A percentile compares a stretch with the other conserved stretches of the same genome.
Conservation (phyloP, 2,113 vertebrate genomes). For the Pantherophis guttatus region DNA sequence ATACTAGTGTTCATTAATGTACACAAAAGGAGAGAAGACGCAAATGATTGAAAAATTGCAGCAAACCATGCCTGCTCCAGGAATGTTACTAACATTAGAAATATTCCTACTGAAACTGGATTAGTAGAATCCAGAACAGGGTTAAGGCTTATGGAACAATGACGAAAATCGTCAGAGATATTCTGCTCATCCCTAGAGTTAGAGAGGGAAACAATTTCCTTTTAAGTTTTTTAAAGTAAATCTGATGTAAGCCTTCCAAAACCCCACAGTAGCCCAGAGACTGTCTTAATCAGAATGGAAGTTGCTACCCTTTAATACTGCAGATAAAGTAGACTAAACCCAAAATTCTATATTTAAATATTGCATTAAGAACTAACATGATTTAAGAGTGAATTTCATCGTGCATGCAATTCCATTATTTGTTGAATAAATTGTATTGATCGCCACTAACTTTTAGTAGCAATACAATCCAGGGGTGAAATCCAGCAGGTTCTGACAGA, state of each 20-base stretch:
- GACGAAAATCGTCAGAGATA: background rate
- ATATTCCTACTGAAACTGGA: background rate
- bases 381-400: background rate
- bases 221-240: background rate
- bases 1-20: background rate
- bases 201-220: background rate
- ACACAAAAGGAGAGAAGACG: background rate
- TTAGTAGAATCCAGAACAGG: background rate
- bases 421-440: background rate
- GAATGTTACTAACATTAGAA: background rate
- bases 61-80: background rate
- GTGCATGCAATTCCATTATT: background rate
- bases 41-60: background rate
- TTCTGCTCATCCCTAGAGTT: background rate
- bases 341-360: background rate
- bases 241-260: background rate
- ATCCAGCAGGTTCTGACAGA: no score
- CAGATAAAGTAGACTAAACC: background rate
- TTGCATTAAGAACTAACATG: background rate
- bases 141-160: background rate
- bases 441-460: constrained; percentile 8
- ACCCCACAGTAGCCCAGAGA: background rate
- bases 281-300: background rate
- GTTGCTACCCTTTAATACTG: background rate
- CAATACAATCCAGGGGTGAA: no score